Evolutionary conservation across 1,140 invertebrate genomes (phyloP), one percentile per base, ranked within the genome.

Genomic region (Drosophila sp.): DNA sequence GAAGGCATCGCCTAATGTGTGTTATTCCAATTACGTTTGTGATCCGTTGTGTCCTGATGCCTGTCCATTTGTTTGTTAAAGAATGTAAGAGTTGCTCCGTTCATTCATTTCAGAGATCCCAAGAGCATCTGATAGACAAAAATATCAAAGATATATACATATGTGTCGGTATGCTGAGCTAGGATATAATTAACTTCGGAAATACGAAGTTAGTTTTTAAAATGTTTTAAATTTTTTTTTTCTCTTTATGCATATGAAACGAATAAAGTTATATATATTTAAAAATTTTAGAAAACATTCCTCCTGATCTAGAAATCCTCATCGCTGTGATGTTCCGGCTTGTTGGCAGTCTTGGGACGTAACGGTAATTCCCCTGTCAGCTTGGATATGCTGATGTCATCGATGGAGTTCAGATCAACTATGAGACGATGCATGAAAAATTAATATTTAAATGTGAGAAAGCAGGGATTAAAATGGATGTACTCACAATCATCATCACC

Each of bases 321-420:
- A 56, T 92, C 91, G 66, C 91, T 92, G 60, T 90, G 85, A 38
- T 91, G 74, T 40, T 92, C 91, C 47, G 72, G 50, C 33, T 92
- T 91, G 30, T 60, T 90, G 38, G 84, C 82, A 7, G 91, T 91
- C 41, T 91, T 91, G 0, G 85, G 85, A n/a, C 87, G 72, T 40
- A 87, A 30, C 4, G 80, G 84, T 54, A 84, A 56, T 60, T 92
- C 91, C 4, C 90, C 90, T 38, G 91, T 91, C 10, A 92, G 75
- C 55, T 92, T 92, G 17, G 89, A 90, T 65, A 92, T 90, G 75
- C 91, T 91, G 2, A 92, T 90, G 61, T 92, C 90, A 8, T 92
- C 91, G 11, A 91, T 91, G 7, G 91, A 91, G 54, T 90, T 90
- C 10, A 92, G 72, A 66, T 91, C 91, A 69, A 91, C 90, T 91